Evolutionary conservation across 2,888 invertebrate genomes (phyloP).

Genomic region (Notocelia uddmanniana): DNA sequence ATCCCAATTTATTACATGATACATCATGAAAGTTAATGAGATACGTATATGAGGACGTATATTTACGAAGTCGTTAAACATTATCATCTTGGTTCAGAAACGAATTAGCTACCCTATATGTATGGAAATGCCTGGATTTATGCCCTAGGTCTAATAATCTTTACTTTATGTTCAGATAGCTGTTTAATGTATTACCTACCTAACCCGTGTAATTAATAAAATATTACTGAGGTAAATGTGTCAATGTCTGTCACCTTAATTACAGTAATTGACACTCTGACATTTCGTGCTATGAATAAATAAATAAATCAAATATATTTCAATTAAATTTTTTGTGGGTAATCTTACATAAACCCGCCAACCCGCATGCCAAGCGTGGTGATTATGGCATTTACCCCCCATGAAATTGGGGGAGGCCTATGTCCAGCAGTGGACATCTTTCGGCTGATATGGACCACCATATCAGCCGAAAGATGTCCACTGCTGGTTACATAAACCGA

Average conservation of each 20-base stretch:
- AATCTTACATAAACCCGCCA: too few relatives aligned
- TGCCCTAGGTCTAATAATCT: not conserved
- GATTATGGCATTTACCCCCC: too few relatives aligned
- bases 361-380: too few relatives aligned
- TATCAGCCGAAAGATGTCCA: too few relatives aligned
- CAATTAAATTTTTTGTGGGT: too few relatives aligned
- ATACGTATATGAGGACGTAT: not conserved
- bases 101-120: conserved; percentile 10
- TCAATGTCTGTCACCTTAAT: not conserved
- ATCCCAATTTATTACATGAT: conserved; percentile 14
- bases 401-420: too few relatives aligned
- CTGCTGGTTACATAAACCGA: too few relatives aligned
- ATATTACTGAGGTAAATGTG: not conserved
- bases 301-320: too few relatives aligned
- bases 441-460: too few relatives aligned
- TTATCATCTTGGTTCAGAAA: conserved; percentile 24
- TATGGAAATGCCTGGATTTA: conserved; percentile 15
- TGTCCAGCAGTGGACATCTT: too few relatives aligned
- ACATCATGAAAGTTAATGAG: conserved; percentile 29
- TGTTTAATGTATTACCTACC: not conserved
- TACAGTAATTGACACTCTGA: too few relatives aligned
- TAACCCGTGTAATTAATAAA: not conserved
- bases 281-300: too few relatives aligned
- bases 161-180: not conserved
- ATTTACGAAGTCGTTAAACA: conserved; percentile 14